Evolutionary conservation across 2,888 invertebrate genomes (phyloP).

Genomic region (Dicyrtoma fusca): DNA sequence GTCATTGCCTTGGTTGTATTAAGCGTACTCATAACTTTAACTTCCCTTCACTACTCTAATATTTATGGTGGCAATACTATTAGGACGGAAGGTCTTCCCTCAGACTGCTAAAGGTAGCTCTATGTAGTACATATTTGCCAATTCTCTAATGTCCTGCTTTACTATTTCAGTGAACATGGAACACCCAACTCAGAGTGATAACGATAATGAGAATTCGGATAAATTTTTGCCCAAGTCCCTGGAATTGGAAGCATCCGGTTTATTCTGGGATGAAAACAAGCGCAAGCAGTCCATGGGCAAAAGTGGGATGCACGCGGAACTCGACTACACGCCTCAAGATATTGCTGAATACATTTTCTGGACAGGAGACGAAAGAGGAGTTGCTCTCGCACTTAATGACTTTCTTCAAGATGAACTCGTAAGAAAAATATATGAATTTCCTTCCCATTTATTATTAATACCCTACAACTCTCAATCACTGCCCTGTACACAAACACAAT

Average conservation of each 20-base stretch:
- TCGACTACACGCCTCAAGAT: constrained; percentile 72
- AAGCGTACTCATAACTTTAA: no score
- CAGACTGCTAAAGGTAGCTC: no score
- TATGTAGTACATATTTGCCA: no score
- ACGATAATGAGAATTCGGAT: constrained; percentile 35
- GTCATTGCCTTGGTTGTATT: no score
- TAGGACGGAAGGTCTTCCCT: no score
- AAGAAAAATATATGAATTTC: constrained; percentile 57
- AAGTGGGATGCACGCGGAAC: neutral
- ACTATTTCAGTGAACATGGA: constrained; percentile 26
- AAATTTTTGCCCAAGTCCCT: neutral
- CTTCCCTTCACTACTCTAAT: no score
- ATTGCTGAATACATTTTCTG: constrained; percentile 82
- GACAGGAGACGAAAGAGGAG: constrained; percentile 79
- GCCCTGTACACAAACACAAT: no score
- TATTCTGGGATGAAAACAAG: constrained; percentile 3
- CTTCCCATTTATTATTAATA: neutral
- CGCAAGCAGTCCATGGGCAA: constrained; percentile 5
- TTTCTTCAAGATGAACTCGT: constrained; percentile 77
- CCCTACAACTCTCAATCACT: no score
- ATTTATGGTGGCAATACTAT: no score
- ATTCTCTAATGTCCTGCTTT: no score
- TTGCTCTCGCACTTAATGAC: constrained; percentile 75
- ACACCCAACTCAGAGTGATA: constrained; percentile 32
- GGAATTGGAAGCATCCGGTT: neutral